Evolutionary conservation across 2,113 vertebrate genomes (phyloP).

Genomic region (Mirza zaza): DNA sequence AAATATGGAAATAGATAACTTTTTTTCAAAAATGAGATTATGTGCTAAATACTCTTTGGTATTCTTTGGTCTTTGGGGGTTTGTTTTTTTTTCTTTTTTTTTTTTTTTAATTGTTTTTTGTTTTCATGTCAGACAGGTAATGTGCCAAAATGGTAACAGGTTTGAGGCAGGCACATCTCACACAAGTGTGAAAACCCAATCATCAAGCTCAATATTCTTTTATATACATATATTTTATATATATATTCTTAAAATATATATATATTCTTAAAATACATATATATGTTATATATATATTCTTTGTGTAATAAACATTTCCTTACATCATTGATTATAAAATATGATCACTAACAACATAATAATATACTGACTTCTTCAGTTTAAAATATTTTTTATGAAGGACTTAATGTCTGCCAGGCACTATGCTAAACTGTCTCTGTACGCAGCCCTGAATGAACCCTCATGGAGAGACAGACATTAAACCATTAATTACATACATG

Average conservation of each 20-base stretch:
- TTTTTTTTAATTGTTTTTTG: neutral
- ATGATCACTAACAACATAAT: neutral
- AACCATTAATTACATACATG: neutral
- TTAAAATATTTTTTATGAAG: constrained; percentile 28
- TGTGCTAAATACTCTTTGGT: constrained; percentile 7
- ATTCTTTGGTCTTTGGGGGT: neutral
- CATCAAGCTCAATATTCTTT: neutral
- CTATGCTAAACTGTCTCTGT: neutral
- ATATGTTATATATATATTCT: too few relatives aligned
- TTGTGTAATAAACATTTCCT: neutral
- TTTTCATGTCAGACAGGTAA: neutral
- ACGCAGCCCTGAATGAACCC: neutral
- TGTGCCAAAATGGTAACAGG: neutral
- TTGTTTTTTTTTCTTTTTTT: too few relatives aligned
- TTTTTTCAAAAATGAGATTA: constrained; percentile 30
- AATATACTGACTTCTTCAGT: neutral
- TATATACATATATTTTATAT: too few relatives aligned
- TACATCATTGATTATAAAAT: neutral
- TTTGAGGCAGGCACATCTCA: neutral
- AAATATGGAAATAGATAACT: neutral
- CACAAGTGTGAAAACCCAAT: neutral
- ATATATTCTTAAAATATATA: too few relatives aligned
- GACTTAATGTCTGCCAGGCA: neutral
- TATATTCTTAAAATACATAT: too few relatives aligned
- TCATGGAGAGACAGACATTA: neutral